Conservation (phyloP, 2,888 invertebrate genomes). For the Papilio gigon region DNA sequence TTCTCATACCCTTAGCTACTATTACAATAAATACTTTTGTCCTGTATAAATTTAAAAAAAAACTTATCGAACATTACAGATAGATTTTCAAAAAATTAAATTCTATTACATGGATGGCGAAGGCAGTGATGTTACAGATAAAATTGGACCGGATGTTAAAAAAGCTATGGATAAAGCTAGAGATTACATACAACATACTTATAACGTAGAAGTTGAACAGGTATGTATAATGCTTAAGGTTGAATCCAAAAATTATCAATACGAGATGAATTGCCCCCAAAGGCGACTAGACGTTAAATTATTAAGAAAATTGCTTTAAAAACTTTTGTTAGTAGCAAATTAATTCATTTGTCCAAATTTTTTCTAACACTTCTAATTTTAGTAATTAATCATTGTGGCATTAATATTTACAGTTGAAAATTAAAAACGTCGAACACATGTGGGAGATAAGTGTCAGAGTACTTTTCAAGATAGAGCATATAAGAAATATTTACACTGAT, state of each 20-base stretch:
- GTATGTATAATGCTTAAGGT: constrained; percentile 60
- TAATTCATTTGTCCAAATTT: no score
- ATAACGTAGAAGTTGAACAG: constrained; percentile 82
- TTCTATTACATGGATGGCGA: constrained; percentile 92
- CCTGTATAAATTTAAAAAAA: not conserved
- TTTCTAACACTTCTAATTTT: no score
- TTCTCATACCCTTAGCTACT: not conserved
- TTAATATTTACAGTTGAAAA: constrained; percentile 74
- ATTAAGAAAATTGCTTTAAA: no score
- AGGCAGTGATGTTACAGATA: constrained; percentile 84
- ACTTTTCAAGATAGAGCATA: constrained; percentile 83
- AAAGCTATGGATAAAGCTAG: constrained; percentile 81
- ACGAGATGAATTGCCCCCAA: no score
- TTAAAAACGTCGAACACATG: constrained; percentile 85
- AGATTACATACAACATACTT: constrained; percentile 77
- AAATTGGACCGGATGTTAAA: constrained; percentile 83
- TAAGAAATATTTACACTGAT: constrained; percentile 85
- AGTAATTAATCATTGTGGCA: no score
- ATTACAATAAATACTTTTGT: not conserved
- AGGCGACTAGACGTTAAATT: no score
- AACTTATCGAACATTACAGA: constrained; percentile 64
- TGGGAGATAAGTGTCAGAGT: constrained; percentile 84
- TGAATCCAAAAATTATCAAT: no score
- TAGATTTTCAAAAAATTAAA: constrained; percentile 84
- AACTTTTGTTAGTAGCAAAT: no score